Conservation (phyloP, 2,797 vertebrate genomes). For the Alosa sapidissima region DNA sequence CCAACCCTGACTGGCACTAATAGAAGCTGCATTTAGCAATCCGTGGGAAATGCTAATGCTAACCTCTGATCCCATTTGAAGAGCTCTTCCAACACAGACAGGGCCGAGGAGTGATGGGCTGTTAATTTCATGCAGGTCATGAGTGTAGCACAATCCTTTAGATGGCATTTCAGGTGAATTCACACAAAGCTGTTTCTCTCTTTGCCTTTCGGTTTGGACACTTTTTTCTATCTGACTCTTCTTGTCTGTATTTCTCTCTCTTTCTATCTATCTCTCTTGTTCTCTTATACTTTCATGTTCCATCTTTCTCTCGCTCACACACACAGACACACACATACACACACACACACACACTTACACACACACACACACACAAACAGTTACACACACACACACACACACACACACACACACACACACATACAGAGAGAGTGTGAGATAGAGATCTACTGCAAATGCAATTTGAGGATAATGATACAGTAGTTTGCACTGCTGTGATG, state of each 20-base stretch:
- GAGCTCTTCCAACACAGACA: neutral
- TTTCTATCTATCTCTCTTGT: neutral
- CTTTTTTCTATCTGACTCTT: neutral
- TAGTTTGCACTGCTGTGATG: neutral
- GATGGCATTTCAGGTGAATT: neutral
- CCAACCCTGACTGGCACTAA: neutral
- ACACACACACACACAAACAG: neutral
- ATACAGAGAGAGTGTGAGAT: neutral
- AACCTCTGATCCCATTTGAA: neutral
- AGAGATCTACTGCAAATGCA: neutral
- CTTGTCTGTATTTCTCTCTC: neutral
- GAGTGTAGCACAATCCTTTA: neutral
- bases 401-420: neutral
- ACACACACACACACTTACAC: neutral
- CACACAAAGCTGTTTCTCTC: neutral
- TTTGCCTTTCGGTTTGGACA: neutral
- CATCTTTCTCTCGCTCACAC: too few relatives aligned
- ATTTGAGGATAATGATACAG: conserved; percentile 12
- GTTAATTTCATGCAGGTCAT: neutral
- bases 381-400: neutral
- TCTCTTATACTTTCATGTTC: neutral
- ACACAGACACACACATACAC: neutral
- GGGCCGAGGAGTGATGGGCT: neutral
- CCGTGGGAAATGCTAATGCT: neutral
- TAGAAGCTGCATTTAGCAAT: neutral